Evolutionary conservation across 1,140 invertebrate species (phyloP).

Genomic region (Ylistrum balloti): DNA sequence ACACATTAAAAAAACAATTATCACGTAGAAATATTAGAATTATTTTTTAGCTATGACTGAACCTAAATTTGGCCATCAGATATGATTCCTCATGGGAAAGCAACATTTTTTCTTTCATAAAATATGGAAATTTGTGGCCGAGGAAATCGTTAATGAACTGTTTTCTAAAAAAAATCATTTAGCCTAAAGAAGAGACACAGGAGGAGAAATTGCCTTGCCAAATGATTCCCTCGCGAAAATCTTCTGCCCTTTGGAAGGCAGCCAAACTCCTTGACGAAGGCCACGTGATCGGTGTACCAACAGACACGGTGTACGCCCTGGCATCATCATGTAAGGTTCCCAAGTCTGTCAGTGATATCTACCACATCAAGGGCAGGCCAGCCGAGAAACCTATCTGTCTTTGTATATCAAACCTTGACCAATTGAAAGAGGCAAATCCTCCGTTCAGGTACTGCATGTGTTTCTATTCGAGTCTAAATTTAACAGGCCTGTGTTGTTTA

Average conservation of each 20-base stretch:
- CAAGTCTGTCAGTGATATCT: slow-evolving; percentile 69
- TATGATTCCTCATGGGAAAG: no score
- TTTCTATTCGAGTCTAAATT: not conserved
- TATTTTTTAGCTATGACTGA: no score
- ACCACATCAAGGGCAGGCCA: slow-evolving; percentile 73
- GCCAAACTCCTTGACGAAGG: slow-evolving; percentile 68
- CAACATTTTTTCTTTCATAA: no score
- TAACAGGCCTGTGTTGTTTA: no score
- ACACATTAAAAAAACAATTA: no score
- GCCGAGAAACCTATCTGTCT: slow-evolving; percentile 75
- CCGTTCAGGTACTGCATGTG: slow-evolving; percentile 52
- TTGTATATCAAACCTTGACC: slow-evolving; percentile 72
- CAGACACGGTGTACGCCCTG: slow-evolving; percentile 75
- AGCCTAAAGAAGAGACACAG: slow-evolving; percentile 44
- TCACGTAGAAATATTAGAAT: no score
- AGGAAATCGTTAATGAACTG: no score
- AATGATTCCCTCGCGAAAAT: slow-evolving; percentile 67
- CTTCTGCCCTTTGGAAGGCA: slow-evolving; percentile 63
- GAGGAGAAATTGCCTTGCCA: slow-evolving; percentile 63
- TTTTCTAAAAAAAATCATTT: no score
- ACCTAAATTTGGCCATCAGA: no score
- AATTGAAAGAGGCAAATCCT: slow-evolving; percentile 68
- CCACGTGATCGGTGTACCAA: slow-evolving; percentile 71
- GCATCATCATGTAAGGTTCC: slow-evolving; percentile 73
- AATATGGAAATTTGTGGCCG: no score